Percentiles rank a stretch among this genome's conserved stretches.
These are phyloP conservation scores for Enteromius trimaculatus DNA, from an alignment of 2,797 vertebrate species.

Conservation along the genomic window DNA sequence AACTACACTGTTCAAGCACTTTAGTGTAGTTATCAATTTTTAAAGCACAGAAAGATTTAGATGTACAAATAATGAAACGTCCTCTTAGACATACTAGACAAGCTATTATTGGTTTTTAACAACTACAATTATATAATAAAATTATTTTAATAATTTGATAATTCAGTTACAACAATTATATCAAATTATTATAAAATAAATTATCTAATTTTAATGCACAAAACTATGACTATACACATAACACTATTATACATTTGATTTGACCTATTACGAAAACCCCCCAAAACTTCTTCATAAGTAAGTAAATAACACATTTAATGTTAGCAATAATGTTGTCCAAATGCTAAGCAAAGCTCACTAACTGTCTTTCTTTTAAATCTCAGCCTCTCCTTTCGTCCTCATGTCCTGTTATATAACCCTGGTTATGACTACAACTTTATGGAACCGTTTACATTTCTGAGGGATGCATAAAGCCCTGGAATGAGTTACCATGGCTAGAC, in stretches of 20 bases:
- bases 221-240: background rate
- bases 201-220: background rate
- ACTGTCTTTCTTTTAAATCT: slow-evolving; percentile 15
- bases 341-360: background rate
- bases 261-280: background rate
- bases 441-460: slow-evolving; percentile 55
- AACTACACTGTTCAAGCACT: background rate
- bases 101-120: background rate
- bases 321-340: background rate
- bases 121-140: background rate
- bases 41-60: background rate
- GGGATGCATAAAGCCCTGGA: slow-evolving; percentile 59
- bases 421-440: slow-evolving; percentile 46
- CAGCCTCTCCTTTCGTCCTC: slow-evolving; percentile 28
- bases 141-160: background rate
- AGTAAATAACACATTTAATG: background rate
- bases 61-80: background rate
- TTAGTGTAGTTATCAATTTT: background rate
- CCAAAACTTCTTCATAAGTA: no score
- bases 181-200: background rate
- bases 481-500: slow-evolving; percentile 52
- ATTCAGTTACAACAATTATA: no score
- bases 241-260: background rate
- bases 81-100: background rate
- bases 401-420: slow-evolving; percentile 66